Evolutionary conservation across 92 coral and sea anemone species (phyloP).

Genomic region (Actinostola sp.): DNA sequence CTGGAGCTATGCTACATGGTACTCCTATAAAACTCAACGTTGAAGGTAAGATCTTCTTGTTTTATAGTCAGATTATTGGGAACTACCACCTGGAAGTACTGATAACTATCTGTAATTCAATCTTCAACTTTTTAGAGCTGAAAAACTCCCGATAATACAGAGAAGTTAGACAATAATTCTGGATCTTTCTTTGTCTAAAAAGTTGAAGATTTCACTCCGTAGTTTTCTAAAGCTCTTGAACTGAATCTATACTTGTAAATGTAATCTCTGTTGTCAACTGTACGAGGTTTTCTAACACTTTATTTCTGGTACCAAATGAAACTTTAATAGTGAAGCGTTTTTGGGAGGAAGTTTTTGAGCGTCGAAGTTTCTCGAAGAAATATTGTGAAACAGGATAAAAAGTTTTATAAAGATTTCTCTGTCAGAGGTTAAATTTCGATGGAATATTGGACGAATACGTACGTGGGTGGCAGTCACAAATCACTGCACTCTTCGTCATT

Average conservation of each 20-base stretch:
- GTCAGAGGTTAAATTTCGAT: neutral
- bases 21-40: slow-evolving; percentile 77
- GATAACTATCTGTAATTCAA: neutral
- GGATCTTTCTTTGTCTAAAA: neutral
- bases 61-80: neutral
- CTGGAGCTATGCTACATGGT: slow-evolving; percentile 68
- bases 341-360: neutral
- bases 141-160: neutral
- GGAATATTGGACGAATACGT: neutral
- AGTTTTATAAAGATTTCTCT: neutral
- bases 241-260: neutral
- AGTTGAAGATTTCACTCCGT: neutral
- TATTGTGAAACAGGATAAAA: neutral
- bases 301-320: neutral
- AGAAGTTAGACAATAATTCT: neutral
- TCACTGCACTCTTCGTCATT: slow-evolving; percentile 16
- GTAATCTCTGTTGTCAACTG: neutral
- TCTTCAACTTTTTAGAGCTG: neutral
- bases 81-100: neutral
- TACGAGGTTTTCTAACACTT: neutral
- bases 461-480: slow-evolving; percentile 16
- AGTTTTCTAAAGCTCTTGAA: neutral
- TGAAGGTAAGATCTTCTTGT: slow-evolving; percentile 55
- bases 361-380: neutral
- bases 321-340: neutral